These are phyloP conservation scores for Lepilemur ruficaudatus DNA, from an alignment of 2,797 vertebrate species.

Conservation along the genomic window DNA sequence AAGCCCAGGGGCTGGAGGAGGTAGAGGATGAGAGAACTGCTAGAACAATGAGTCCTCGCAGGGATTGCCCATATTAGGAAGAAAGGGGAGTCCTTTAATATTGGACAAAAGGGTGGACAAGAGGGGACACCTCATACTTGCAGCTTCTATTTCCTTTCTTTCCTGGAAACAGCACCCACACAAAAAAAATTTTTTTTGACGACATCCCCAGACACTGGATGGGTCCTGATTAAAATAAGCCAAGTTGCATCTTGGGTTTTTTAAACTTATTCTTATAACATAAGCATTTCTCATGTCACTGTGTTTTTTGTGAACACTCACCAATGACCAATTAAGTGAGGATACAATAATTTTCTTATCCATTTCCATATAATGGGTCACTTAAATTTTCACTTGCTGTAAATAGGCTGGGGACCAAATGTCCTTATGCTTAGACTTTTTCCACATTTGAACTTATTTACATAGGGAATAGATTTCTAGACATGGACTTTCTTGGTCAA, in stretches of 20 bases:
- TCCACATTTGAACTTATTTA: neutral
- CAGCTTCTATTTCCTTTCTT: neutral
- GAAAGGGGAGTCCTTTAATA: neutral
- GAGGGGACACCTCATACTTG: neutral
- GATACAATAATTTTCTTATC: neutral
- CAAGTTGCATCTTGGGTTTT: neutral
- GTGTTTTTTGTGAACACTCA: neutral
- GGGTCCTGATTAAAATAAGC: constrained; percentile 22
- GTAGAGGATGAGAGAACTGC: neutral
- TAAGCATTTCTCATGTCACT: neutral
- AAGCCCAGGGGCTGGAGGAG: neutral
- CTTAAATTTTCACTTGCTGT: neutral
- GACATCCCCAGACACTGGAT: neutral
- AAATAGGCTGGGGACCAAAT: neutral
- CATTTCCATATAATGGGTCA: neutral
- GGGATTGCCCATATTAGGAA: neutral
- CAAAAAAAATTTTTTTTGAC: neutral
- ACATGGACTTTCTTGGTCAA: neutral
- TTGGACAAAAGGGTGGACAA: neutral
- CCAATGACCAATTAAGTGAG: neutral
- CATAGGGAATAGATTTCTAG: neutral
- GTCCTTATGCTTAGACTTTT: neutral
- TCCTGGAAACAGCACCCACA: neutral
- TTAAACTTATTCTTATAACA: neutral
- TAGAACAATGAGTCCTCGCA: neutral